Base-by-base conservation (phyloP, 2,888 invertebrate genomes). In the Itoplectis maculator region DNA sequence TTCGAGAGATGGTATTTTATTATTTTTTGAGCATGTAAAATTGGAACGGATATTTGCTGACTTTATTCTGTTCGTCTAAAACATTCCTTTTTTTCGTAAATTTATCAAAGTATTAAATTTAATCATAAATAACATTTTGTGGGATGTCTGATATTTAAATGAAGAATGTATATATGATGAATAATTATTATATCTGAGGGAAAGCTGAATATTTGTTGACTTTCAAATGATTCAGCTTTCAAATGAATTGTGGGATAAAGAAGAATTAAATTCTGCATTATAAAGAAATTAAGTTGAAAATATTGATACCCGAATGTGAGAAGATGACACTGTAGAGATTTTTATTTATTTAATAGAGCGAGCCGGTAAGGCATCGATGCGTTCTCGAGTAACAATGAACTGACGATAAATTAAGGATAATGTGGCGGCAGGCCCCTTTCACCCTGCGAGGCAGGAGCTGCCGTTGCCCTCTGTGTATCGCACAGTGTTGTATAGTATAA, bases 391-490 rank as follows among this genome's bases (percentile, higher is more conserved):
- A 82, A 84, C 81, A 83, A 83, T 86, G 77, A 82, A 83, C 68
- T 47, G 81, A 78, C 83, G 69, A 83, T 82, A 86, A 73, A 80
- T 83, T 83, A 75, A 65, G 66, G 70, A 77, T 83, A 83, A 84
- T 80, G 81, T 69, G 81, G 72, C 77, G 66, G 76, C 73, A 75
- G 72, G 81, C 56, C n/a, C n/a, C 79, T 79, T 65, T 75, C 74
- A 68, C 59, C 79, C 82, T 8, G 37, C 23, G 2, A 61, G 51
- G 63, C 47, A 29, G n/a, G 61, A 74, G 78, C 51, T 75, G 63
- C 61, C 49, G 73, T n/a, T n/a, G n/a, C n/a, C 66, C 56, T 61
- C 47, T n/a, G 49, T 61, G 66, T 73, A 54, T 72, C 23, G 18
- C 37, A 47, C 37, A 65, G 45, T 61, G 66, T 20, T 61, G 59